Evolutionary conservation across 92 coral and sea anemone genomes (phyloP).

Genomic region (Micromussa lordhowensis): DNA sequence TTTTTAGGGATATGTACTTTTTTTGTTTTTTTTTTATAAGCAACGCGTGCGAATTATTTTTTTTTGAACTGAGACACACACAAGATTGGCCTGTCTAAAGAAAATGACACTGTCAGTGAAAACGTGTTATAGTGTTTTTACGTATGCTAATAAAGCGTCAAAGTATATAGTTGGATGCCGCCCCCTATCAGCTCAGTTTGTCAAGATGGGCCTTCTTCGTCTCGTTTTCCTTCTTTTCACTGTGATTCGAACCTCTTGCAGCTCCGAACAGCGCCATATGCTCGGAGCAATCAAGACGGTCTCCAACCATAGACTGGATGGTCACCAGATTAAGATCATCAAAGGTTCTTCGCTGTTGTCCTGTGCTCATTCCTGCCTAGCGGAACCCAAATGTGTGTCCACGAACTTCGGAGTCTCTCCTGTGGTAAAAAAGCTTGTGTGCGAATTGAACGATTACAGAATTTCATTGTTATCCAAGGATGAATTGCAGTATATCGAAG

Average conservation of each 20-base stretch:
- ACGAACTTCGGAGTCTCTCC: constrained; percentile 36
- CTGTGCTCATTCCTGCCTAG: constrained; percentile 42
- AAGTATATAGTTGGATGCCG: too few relatives aligned
- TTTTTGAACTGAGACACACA: too few relatives aligned
- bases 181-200: too few relatives aligned
- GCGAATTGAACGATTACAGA: constrained; percentile 29
- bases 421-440: constrained; percentile 9
- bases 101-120: too few relatives aligned
- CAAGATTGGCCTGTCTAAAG: too few relatives aligned
- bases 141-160: too few relatives aligned
- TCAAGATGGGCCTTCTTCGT: not conserved
- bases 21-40: too few relatives aligned
- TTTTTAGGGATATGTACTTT: too few relatives aligned
- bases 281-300: constrained; percentile 26
- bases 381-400: constrained; percentile 22
- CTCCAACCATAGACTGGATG: not conserved
- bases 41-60: too few relatives aligned
- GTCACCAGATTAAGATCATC: constrained; percentile 23
- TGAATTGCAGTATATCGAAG: not conserved
- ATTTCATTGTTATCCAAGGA: not conserved
- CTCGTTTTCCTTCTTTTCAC: not conserved
- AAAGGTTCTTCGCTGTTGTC: constrained; percentile 6
- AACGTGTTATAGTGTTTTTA: too few relatives aligned
- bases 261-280: constrained; percentile 29
- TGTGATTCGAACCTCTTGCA: not conserved